Base-by-base conservation (phyloP, 1,140 invertebrate species). In the Apis dorsata region DNA sequence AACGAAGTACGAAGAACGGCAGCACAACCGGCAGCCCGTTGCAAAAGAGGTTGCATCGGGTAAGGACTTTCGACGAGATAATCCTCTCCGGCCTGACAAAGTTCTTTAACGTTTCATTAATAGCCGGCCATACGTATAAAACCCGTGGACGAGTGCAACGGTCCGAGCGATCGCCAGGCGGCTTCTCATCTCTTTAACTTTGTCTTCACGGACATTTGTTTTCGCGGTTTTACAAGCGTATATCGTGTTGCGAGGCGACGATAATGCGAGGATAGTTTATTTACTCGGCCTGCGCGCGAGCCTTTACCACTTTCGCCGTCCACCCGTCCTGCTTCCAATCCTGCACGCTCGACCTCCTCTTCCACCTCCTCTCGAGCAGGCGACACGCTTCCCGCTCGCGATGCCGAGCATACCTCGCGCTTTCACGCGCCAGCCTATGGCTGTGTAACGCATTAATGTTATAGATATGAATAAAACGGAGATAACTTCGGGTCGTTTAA, bases 401-500 rank as follows among this genome's bases (percentile, higher is more conserved):
- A 76, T 72, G 62, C 74, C 72, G 15, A 62, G 85, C 73, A 81
- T 84, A 81, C 81, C 84, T 59, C 55, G 85, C 81, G 82, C 81
- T 78, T 84, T 84, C 73, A 72, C 72, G 70, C 73, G 60, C 55
- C 60, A 53, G 75, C 66, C 74, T 69, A 28, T 73, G 83, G 66
- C 82, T 86, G 86, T 88, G 88, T 87, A 90, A 83, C 87, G 86
- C 89, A 89, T 91, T 91, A 91, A 90, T 80, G 87, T 91, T 90
- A 91, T 90, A 91, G 88, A 91, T 91, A 91, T 86, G 85, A 68
- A 60, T 60, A 79, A 24, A 76, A 79, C 53, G 57, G 79, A 79
- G 66, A 69, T 76, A 49, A 44, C 34, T 44, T 44, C 34, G 34
- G 0, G 34, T 44, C 34, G 4, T 44, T 44, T 44, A 44, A 90